Conservation (phyloP, 1,140 invertebrate genomes). For the Anastatus disparis region DNA sequence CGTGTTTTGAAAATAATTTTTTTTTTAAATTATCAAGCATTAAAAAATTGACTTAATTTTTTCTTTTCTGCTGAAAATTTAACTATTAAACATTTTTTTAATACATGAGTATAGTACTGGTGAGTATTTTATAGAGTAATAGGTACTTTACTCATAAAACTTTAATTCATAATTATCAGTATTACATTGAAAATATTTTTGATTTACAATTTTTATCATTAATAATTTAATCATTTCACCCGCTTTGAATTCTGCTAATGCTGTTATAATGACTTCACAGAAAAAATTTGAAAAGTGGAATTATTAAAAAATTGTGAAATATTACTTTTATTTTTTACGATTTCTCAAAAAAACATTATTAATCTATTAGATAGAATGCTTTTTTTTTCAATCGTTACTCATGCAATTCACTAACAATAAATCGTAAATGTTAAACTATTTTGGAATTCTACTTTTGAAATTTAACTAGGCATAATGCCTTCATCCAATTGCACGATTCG, state of each 20-base stretch:
- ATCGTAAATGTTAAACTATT: no score
- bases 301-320: not conserved
- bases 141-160: constrained; percentile 8
- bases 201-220: not conserved
- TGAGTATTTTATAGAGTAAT: constrained; percentile 9
- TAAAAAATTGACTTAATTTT: no score
- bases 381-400: no score
- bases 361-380: no score
- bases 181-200: not conserved
- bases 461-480: constrained; percentile 27
- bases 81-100: no score
- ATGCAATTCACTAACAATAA: no score
- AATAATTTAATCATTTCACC: not conserved
- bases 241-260: not conserved
- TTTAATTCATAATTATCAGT: not conserved
- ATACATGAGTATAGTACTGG: constrained; percentile 8
- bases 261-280: not conserved
- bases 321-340: not conserved
- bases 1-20: no score
- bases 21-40: no score
- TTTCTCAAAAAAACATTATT: not conserved
- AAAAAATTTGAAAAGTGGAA: constrained; percentile 1
- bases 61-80: no score
- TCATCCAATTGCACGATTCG: constrained; percentile 40
- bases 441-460: constrained; percentile 30